Evolutionary conservation across 2,797 vertebrate species (phyloP).

Genomic region (Thamnophis elegans): DNA sequence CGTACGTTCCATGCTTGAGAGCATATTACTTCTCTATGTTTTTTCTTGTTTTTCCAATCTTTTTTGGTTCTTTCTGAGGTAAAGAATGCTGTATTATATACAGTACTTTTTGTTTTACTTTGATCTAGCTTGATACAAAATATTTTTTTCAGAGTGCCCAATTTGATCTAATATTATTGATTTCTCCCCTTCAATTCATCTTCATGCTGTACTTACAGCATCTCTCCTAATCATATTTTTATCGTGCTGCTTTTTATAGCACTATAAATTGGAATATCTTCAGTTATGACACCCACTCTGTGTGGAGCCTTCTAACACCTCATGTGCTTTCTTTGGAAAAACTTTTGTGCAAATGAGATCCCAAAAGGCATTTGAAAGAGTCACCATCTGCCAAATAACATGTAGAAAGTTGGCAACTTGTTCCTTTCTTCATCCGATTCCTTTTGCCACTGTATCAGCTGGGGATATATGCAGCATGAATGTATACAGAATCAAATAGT

Average conservation of each 20-base stretch:
- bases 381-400: constrained; percentile 24
- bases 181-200: constrained; percentile 11
- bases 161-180: constrained; percentile 14
- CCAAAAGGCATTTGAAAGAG: constrained; percentile 30
- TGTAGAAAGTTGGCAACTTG: constrained; percentile 21
- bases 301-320: constrained; percentile 9
- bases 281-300: background rate
- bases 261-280: constrained; percentile 28
- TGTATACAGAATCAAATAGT: background rate
- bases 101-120: constrained; percentile 27
- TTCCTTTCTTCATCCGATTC: constrained; percentile 14
- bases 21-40: background rate
- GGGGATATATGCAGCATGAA: background rate
- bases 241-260: constrained; percentile 27
- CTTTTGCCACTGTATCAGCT: constrained; percentile 16
- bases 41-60: background rate
- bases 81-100: background rate
- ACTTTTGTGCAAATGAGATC: constrained; percentile 26
- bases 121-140: background rate
- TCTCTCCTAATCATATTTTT: constrained; percentile 28
- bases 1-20: constrained; percentile 7
- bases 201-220: background rate
- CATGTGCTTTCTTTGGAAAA: constrained; percentile 27
- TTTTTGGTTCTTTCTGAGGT: background rate
- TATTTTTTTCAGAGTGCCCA: background rate